phyloP scores from a whole-genome alignment of 1,140 invertebrate genomes.

The Mya arenaria region DNA sequence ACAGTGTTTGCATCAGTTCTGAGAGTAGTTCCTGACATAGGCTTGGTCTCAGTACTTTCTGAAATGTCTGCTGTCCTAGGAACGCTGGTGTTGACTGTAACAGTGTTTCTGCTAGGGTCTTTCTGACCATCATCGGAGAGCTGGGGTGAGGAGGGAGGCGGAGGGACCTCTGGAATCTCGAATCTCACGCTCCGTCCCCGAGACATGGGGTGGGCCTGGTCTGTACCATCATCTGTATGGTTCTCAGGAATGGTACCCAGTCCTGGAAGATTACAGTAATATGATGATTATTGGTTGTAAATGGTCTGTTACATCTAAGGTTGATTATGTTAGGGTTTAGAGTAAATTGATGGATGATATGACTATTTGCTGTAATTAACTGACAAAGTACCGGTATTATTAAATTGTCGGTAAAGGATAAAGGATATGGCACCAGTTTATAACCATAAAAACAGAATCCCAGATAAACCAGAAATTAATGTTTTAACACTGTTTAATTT shows the following conservation, averaged over 20 bases:
- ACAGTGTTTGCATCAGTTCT: constrained; percentile 22
- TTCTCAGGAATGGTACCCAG: constrained; percentile 60
- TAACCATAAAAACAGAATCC: too few species aligned
- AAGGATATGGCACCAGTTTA: too few species aligned
- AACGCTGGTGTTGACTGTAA: constrained; percentile 49
- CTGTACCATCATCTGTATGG: constrained; percentile 24
- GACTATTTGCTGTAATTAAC: too few species aligned
- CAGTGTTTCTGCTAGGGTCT: constrained; percentile 21
- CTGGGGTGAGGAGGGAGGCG: constrained; percentile 63
- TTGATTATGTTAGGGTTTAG: too few species aligned
- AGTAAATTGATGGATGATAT: too few species aligned
- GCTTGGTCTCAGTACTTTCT: constrained; percentile 22
- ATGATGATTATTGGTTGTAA: too few species aligned
- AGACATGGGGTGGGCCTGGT: constrained; percentile 53
- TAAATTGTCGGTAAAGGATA: too few species aligned
- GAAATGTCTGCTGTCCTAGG: constrained; percentile 42
- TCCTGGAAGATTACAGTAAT: constrained; percentile 43
- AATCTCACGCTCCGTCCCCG: constrained; percentile 62
- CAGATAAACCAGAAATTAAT: too few species aligned
- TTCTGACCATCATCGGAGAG: constrained; percentile 37
- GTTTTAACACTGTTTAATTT: too few species aligned
- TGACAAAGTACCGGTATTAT: too few species aligned
- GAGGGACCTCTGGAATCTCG: constrained; percentile 66
- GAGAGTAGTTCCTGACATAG: constrained; percentile 7
- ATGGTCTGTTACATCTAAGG: too few species aligned